A percentile compares a stretch with the other conserved stretches of the same genome.
These are phyloP conservation scores for Buathra laborator DNA, from an alignment of 2,888 invertebrate genomes.

Conservation along the genomic window DNA sequence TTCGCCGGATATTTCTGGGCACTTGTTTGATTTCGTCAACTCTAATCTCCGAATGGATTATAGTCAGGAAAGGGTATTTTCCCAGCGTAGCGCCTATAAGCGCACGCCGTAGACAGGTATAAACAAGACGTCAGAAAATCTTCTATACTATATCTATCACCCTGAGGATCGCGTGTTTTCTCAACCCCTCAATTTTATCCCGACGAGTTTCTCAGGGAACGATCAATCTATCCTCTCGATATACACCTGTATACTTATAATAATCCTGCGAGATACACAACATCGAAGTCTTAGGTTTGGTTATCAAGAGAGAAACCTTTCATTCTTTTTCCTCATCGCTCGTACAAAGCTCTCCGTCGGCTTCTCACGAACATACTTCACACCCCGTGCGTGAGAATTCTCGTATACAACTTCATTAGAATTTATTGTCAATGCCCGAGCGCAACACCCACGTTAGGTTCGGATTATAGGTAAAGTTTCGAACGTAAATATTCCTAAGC, in stretches of 20 bases:
- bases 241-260: constrained; percentile 48
- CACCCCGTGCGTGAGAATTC: constrained; percentile 10
- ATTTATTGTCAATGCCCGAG: constrained; percentile 38
- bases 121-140: constrained; percentile 40
- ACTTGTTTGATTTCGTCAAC: constrained; percentile 1
- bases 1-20: background rate
- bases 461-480: background rate
- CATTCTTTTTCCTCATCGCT: background rate
- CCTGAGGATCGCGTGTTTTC: constrained; percentile 34
- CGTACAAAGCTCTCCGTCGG: constrained; percentile 10
- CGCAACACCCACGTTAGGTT: constrained; percentile 41
- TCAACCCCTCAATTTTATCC: constrained; percentile 33
- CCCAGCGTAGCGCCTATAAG: background rate
- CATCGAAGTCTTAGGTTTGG: constrained; percentile 1
- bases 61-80: background rate
- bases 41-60: constrained; percentile 31
- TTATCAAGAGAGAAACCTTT: constrained; percentile 16
- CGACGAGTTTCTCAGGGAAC: constrained; percentile 44
- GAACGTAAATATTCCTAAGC: background rate
- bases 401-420: constrained; percentile 36
- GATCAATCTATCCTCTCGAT: constrained; percentile 39
- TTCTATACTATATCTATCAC: constrained; percentile 15
- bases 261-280: constrained; percentile 36
- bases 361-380: constrained; percentile 4
- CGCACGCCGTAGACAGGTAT: constrained; percentile 46